Base-by-base conservation (phyloP, 1,140 invertebrate species). In the Rhagoletis zephyria region DNA sequence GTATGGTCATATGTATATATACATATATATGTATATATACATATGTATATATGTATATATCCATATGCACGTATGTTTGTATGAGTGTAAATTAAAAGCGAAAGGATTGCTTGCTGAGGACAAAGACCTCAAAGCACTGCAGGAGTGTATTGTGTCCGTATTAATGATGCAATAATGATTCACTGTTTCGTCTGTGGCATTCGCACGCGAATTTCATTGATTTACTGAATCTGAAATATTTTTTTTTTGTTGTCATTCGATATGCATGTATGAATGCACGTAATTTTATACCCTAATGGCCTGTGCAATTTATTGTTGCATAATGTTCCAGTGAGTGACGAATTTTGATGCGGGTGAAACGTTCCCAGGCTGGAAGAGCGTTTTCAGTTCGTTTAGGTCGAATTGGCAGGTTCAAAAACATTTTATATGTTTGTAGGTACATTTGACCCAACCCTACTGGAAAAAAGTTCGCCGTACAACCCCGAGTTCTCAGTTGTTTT, bases 81-180 rank as follows among this genome's bases (percentile, higher is more conserved):
- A 60, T 9, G 9, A 74, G 48, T 77, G 48, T 5, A 59, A n/a
- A 19, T n/a, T 5, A 56, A 59, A 81, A 19, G 16, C 48, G 74
- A 81, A 81, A 81, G 74, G 74, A 81, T 56, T 81, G n/a, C 42
- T 45, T n/a, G 74, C 5, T n/a, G 45, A 81, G 74, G 45, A 81
- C 74, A 81, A 56, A 81, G 74, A 81, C 45, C 74, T 81, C 74
- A 81, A 10, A 56, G 4, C 74, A 19, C 51, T 9, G 48, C 74
- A 19, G 48, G 16, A 56, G 74, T 30, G 30, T n/a, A 16, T 81
- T 56, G 74, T 81, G 6, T 56, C n/a, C 48, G 19, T 2, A 19
- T 14, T 63, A 63, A 63, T 86, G 85, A 86, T 86, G 85, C 85
- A 64, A 86, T 86, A 63, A 86, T 81, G 74, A 81, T 56, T 81